Conservation (phyloP, 1,140 invertebrate genomes). For the Patella vulgata region DNA sequence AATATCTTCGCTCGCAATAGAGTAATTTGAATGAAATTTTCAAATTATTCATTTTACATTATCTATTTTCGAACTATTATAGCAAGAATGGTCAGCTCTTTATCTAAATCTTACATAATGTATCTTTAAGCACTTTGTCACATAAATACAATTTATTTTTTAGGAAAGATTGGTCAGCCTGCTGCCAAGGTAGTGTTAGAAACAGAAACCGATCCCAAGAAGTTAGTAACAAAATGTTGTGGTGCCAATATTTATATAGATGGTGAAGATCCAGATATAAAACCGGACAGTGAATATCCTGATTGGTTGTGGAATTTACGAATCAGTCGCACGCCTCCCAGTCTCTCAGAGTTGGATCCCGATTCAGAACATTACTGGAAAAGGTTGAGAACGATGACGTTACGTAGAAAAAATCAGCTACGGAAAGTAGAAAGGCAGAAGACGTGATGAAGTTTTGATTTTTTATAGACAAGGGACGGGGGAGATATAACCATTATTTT, state of each 20-base stretch:
- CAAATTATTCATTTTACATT: too few relatives aligned
- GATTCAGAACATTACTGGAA: constrained; percentile 85
- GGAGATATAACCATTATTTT: too few relatives aligned
- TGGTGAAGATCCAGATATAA: constrained; percentile 84
- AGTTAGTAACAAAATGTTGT: constrained; percentile 83
- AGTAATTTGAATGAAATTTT: too few relatives aligned
- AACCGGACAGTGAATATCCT: constrained; percentile 89
- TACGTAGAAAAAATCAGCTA: constrained; percentile 24
- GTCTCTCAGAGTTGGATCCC: constrained; percentile 81
- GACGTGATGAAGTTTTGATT: background rate
- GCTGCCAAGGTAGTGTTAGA: constrained; percentile 37
- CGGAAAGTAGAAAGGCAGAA: constrained; percentile 11
- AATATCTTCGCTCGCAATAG: too few relatives aligned
- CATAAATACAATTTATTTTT: background rate
- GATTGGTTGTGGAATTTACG: constrained; percentile 89
- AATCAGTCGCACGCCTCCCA: constrained; percentile 71
- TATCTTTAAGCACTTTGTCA: too few relatives aligned
- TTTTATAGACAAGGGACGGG: too few relatives aligned
- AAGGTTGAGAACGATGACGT: constrained; percentile 34
- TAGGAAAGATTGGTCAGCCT: constrained; percentile 33
- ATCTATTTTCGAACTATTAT: too few relatives aligned
- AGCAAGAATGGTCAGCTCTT: too few relatives aligned
- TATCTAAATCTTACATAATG: too few relatives aligned
- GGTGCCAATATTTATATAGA: constrained; percentile 83
- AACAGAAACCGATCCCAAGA: constrained; percentile 86